A percentile compares a stretch with the other conserved stretches of the same genome.
These are phyloP conservation scores for Ictidomys tridecemlineatus DNA, from an alignment of 2,113 vertebrate species.

Conservation along the genomic window DNA sequence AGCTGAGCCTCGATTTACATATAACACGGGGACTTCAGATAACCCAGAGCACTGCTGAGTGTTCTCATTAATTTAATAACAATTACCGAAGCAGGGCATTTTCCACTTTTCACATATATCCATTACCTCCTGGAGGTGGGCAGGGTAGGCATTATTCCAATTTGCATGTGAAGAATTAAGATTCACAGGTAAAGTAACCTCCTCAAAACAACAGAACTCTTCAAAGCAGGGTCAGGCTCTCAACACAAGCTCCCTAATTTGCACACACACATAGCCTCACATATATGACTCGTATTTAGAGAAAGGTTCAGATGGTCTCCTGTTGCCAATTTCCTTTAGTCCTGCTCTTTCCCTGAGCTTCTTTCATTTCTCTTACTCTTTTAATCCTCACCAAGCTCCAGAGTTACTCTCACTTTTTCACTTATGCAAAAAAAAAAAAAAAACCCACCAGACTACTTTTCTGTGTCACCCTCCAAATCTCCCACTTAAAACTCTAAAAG, in stretches of 20 bases:
- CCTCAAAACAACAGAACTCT: background rate
- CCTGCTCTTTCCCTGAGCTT: background rate
- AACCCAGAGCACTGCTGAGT: too few relatives aligned
- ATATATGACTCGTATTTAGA: background rate
- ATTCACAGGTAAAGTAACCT: background rate
- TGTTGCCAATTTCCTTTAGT: background rate
- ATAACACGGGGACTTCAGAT: background rate
- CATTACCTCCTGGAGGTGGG: background rate
- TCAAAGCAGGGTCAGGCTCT: background rate
- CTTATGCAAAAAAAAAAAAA: background rate
- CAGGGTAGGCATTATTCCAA: background rate
- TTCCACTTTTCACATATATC: background rate
- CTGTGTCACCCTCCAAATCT: background rate
- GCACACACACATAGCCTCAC: background rate
- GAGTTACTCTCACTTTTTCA: constrained; percentile 1
- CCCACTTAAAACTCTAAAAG: constrained; percentile 34
- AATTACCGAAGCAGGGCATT: background rate
- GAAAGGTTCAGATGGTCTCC: background rate
- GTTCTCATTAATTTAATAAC: background rate
- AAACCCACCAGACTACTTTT: background rate
- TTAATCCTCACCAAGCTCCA: background rate
- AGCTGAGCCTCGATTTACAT: background rate
- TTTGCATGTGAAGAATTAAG: background rate
- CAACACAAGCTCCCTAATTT: background rate
- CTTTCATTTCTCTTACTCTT: background rate